Percentiles rank a stretch among this genome's conserved stretches.
These are phyloP conservation scores for Papio anubis DNA, from an alignment of 2,113 vertebrate species.

Conservation along the genomic window DNA sequence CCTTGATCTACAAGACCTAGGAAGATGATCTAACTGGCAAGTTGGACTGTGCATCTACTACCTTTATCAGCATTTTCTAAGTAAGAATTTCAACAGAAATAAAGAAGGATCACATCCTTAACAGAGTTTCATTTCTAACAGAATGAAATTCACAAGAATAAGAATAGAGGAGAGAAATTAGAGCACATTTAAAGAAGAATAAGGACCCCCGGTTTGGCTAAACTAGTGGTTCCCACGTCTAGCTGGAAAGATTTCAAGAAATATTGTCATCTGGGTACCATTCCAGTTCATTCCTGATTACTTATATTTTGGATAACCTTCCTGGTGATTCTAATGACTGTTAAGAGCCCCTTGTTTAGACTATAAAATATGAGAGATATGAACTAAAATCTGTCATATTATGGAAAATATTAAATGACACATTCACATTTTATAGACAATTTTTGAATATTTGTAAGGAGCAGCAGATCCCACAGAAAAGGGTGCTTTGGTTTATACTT, in stretches of 20 bases:
- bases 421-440: neutral
- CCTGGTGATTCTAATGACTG: neutral
- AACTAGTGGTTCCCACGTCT: neutral
- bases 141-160: constrained; percentile 4
- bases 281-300: neutral
- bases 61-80: neutral
- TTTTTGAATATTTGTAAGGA: neutral
- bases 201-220: neutral
- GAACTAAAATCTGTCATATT: neutral
- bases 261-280: neutral
- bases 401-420: neutral
- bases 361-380: neutral
- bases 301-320: neutral
- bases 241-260: neutral
- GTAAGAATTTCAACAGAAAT: neutral
- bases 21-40: neutral
- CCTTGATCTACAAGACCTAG: neutral
- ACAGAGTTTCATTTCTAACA: neutral
- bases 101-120: neutral
- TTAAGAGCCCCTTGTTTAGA: neutral
- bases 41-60: neutral
- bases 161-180: neutral
- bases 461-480: neutral
- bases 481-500: neutral
- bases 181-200: constrained; percentile 14